Base-by-base conservation (phyloP, 2,797 vertebrate genomes). In the Phataginus tetradactyla region DNA sequence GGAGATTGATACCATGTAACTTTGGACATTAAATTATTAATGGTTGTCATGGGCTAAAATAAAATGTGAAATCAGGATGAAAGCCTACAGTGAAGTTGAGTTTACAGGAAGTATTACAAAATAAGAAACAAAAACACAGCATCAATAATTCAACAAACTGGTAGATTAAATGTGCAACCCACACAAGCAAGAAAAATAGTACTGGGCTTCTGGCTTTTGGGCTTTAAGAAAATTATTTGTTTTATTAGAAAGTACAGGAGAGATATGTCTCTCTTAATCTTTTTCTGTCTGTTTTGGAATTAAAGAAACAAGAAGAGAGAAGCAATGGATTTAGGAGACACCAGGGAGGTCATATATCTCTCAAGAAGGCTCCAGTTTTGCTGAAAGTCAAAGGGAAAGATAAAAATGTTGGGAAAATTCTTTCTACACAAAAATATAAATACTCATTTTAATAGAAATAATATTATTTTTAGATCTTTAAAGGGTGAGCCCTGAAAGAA, bases 91-190 rank as follows among this genome's bases (percentile, higher is more conserved):
- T 91, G 66, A 96, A 97, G 61, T 51, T 66, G 78, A 68, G 39
- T 96, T 98, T 98, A 97, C 45, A 96, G 69, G 68, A 96, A 95
- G 45, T 85, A 75, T 64, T 75, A 79, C 90, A 94, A 86, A 78
- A 64, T 95, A 96, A 90, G 96, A n/a, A 69, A 84, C 97, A 18
- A 94, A 91, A 92, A 95, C 71, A 7, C 20, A 81, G 72, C 93
- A 98, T 98, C 95, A 98, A 98, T 98, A 98, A 98, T 98, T 98
- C 64, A 98, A 92, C 32, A 77, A 79, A 15, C 10, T 72, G n/a
- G 32, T 25, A 96, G 85, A 97, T 92, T 96, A 86, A 72, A 92
- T 39, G n/a, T 27, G 37, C 57, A 92, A 49, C 9, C n/a, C 68
- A 77, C 32, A 53, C 49, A 17, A 61, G 72, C 37, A 95, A 94